Evolutionary conservation across 2,797 vertebrate species (phyloP), one percentile per base, ranked within the genome.

Genomic region (Gastrophryne carolinensis): DNA sequence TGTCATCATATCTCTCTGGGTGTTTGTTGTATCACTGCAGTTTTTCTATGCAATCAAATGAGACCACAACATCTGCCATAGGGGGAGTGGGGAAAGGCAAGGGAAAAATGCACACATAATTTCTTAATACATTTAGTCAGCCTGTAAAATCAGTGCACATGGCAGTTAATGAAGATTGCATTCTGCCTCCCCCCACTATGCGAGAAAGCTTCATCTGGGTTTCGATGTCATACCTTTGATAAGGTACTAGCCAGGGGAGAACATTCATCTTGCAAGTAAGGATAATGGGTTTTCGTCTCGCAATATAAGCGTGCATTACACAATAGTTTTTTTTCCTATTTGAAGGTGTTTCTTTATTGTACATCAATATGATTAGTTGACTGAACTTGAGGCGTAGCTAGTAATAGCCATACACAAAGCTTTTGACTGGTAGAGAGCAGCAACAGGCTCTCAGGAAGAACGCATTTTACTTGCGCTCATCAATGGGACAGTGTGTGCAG

Each of bases 21-120:
- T 98, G 96, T 98, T 98, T 98, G 95, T 95, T 97, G 95, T 95
- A 98, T 97, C 96, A 96, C 95, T 96, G 95, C 95, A 97, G 95
- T 98, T 98, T 98, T 98, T 95, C 96, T 98, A 97, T 96, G 96
- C 96, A 98, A 98, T 98, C 96, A 98, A 98, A 99, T 97, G 95
- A 97, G 95, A 98, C 95, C 96, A 95, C 94, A 94, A 95, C 96
- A 95, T 98, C 95, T 98, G 95, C 96, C 94, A 94, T 94, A 90
- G 93, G 92, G 87, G 83, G 90, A 83, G 85, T 78, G 87, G 81
- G 79, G 15, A 61, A 19, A 27, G 34, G 81, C 85, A 34, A 21
- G 80, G 81, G 82, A 66, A 77, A 66, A 34, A 83, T 37, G 37
- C 26, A 89, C 83, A 87, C 79, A 83, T 82, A 88, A 83, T 88